Base-by-base conservation (phyloP, 2,797 vertebrate genomes). In the Pseudochromis fuscus region DNA sequence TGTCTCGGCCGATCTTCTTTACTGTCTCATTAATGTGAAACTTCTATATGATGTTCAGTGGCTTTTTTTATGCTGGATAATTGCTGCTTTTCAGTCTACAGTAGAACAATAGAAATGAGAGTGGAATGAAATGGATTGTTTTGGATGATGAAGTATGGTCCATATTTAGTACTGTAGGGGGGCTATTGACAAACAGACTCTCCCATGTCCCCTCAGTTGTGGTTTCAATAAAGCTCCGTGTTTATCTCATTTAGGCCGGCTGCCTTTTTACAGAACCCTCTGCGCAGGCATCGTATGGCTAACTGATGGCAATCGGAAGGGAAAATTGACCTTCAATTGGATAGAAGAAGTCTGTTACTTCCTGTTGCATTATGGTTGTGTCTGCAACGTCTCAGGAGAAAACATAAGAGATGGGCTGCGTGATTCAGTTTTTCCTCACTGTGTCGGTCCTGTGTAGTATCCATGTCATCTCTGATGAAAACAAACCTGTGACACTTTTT, bases 321-420 rank as follows among this genome's bases (percentile, higher is more conserved):
- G 81, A 85, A 91, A 87, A 93, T 91, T 87, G 82, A 88, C 79
- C 80, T 74, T 88, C 88, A 92, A 90, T 93, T 92, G 73, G 83
- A 91, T 92, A 88, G 85, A 92, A 87, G 86, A 66, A 53, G 77
- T 70, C 83, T 83, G 76, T 84, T 86, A 84, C 79, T 91, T 93
- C 90, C 92, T 91, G 82, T 88, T 78, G 81, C 69, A 35, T 81
- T 81, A 70, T 69, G 62, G 63, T 79, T 67, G 57, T 74, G 72
- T 86, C 81, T 88, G 83, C 49, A n/a, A 24, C 30, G 46, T 83
- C 82, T 89, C 81, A 69, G n/a, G 65, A 65, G 59, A 68, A 67
- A 69, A 66, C 51, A 71, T 21, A 56, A 56, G 44, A 48, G 15
- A 83, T 59, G 56, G 64, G 21, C 42, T 33, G 4, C 46, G 38